A percentile compares a stretch with the other conserved stretches of the same genome.
phyloP scores from a whole-genome alignment of 2,113 vertebrate genomes.

The Tupaia chinensis region DNA sequence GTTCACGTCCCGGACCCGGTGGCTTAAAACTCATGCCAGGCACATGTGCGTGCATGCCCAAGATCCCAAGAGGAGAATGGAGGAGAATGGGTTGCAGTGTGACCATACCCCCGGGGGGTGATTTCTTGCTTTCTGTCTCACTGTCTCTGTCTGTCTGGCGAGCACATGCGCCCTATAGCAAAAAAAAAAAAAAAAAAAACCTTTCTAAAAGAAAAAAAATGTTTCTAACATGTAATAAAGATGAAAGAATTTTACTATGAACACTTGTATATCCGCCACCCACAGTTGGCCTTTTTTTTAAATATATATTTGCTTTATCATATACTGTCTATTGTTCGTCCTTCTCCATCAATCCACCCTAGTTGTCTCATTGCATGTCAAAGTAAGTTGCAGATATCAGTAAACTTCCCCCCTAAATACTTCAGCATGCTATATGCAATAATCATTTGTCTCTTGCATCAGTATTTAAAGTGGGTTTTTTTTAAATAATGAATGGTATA shows the following conservation, averaged over 20 bases:
- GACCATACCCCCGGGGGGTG: no score
- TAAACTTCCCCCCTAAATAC: not conserved
- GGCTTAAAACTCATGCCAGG: no score
- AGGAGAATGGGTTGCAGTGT: no score
- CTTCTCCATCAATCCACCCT: not conserved
- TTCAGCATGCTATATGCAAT: not conserved
- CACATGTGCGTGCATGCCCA: no score
- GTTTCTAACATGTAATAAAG: not conserved
- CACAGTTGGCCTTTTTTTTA: not conserved
- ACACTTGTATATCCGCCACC: not conserved
- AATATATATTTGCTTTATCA: not conserved
- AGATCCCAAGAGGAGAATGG: no score
- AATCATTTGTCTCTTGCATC: not conserved
- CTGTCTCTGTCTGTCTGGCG: no score
- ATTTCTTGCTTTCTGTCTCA: no score
- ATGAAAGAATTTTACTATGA: not conserved
- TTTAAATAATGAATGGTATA: not conserved
- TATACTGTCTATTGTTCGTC: not conserved
- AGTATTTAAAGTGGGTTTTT: not conserved
- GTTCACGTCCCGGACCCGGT: no score
- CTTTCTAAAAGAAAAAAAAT: not conserved
- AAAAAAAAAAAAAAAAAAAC: no score
- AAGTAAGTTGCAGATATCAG: not conserved
- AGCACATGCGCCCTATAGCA: no score
- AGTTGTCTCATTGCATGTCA: not conserved